phyloP scores from a whole-genome alignment of 2,888 invertebrate species.

The Geotrupes spiniger region DNA sequence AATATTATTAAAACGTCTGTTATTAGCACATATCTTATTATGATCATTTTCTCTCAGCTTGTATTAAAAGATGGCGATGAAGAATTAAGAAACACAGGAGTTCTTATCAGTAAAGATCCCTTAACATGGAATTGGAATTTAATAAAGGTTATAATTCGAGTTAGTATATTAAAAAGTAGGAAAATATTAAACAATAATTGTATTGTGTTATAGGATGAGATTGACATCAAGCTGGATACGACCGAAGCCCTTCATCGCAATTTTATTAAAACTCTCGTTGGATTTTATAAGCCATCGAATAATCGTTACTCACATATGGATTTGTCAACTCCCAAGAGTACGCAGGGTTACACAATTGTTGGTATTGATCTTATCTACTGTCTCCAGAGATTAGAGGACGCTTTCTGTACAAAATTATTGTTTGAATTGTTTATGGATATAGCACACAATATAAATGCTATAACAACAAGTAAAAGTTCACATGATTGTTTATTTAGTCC shows the following conservation, averaged over 20 bases:
- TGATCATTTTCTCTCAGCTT: too few relatives aligned
- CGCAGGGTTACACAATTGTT: constrained; percentile 63
- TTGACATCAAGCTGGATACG: constrained; percentile 46
- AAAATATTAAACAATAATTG: neutral
- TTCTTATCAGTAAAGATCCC: constrained; percentile 76
- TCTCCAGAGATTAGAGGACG: constrained; percentile 58
- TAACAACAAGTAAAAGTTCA: constrained; percentile 70
- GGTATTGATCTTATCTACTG: constrained; percentile 74
- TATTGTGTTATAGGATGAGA: constrained; percentile 46
- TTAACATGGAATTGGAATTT: constrained; percentile 91
- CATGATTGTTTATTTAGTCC: constrained; percentile 88
- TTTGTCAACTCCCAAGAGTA: constrained; percentile 58
- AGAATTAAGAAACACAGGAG: constrained; percentile 76
- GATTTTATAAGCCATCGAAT: constrained; percentile 83
- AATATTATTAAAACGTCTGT: too few relatives aligned
- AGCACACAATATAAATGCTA: constrained; percentile 68
- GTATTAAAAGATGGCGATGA: constrained; percentile 52
- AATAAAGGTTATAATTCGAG: constrained; percentile 79
- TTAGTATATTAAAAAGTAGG: constrained; percentile 40
- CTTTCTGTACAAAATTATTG: constrained; percentile 68
- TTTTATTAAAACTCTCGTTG: constrained; percentile 74
- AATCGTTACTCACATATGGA: constrained; percentile 86
- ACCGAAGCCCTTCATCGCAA: constrained; percentile 65
- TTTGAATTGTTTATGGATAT: constrained; percentile 80
- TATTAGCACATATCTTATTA: too few relatives aligned